Conservation (phyloP, 2,888 invertebrate species). For the Caenorhabditis wallacei region DNA sequence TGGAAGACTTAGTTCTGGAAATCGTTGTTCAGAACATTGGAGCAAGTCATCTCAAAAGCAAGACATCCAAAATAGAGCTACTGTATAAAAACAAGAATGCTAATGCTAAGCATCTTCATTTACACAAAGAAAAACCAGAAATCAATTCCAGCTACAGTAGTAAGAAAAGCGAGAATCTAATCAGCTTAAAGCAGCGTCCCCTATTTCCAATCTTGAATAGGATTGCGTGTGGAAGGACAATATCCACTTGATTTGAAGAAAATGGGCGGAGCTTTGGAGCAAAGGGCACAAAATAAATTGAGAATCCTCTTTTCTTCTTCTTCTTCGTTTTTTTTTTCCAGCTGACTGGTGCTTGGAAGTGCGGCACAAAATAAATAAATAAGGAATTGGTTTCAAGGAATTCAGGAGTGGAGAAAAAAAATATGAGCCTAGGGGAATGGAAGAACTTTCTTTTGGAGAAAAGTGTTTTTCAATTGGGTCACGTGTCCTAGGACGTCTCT, state of each 20-base stretch:
- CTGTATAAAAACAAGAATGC: no score
- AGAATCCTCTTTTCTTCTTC: conserved; percentile 4
- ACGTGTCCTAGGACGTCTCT: not conserved
- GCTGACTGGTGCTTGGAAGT: conserved; percentile 4
- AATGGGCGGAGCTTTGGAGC: conserved; percentile 20
- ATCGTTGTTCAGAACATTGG: no score
- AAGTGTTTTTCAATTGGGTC: conserved; percentile 1
- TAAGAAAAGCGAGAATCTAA: conserved; percentile 14
- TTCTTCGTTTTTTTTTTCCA: conserved; percentile 8
- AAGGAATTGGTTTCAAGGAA: not conserved
- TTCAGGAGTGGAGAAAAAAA: not conserved
- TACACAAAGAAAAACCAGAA: not conserved
- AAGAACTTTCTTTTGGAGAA: conserved; percentile 27
- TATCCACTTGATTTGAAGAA: conserved; percentile 45
- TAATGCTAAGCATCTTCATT: no score
- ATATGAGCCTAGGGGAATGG: conserved; percentile 31
- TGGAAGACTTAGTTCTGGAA: not conserved
- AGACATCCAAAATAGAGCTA: no score
- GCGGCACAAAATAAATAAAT: conserved; percentile 41
- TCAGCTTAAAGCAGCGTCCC: conserved; percentile 21
- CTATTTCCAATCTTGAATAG: not conserved
- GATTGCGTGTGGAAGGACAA: conserved; percentile 38
- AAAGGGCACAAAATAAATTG: conserved; percentile 45
- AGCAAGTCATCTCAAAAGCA: no score
- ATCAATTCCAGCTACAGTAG: conserved; percentile 5